Evolutionary conservation across 2,113 vertebrate species (phyloP).

Genomic region (Todiramphus saurophagus): DNA sequence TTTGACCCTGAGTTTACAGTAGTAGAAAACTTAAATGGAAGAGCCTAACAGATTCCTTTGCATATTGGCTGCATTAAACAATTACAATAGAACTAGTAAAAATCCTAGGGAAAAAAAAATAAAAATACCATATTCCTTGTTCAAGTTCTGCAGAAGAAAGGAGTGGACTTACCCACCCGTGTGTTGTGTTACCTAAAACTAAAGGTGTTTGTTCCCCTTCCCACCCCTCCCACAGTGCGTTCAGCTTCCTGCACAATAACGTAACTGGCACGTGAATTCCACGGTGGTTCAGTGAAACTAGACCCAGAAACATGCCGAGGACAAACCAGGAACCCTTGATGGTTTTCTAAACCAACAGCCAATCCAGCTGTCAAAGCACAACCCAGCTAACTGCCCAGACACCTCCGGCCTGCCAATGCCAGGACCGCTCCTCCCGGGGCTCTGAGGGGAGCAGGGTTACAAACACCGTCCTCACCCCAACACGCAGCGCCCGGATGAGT

Average conservation of each 20-base stretch:
- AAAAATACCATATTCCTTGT: constrained; percentile 20
- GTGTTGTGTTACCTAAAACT: neutral
- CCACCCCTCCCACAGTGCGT: neutral
- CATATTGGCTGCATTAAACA: constrained; percentile 53
- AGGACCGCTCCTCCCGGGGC: neutral
- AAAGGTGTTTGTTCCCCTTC: neutral
- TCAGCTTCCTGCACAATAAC: neutral
- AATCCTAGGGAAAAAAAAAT: constrained; percentile 20
- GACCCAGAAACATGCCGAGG: neutral
- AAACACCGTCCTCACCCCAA: neutral
- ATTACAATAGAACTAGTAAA: constrained; percentile 52
- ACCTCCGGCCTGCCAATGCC: neutral
- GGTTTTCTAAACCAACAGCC: neutral
- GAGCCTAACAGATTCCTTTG: constrained; percentile 39
- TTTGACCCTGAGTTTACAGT: constrained; percentile 63
- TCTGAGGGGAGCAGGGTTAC: neutral
- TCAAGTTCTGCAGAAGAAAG: constrained; percentile 38
- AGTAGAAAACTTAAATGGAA: constrained; percentile 54
- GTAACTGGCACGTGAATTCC: neutral
- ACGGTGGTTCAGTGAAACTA: neutral
- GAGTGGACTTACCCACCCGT: neutral
- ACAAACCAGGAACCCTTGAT: neutral
- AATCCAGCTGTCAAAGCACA: neutral
- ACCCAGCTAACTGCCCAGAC: neutral
- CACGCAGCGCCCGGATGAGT: neutral